Percentiles rank a stretch among this genome's conserved stretches.
phyloP scores from a whole-genome alignment of 2,113 vertebrate species.

The Holacanthus passer region DNA sequence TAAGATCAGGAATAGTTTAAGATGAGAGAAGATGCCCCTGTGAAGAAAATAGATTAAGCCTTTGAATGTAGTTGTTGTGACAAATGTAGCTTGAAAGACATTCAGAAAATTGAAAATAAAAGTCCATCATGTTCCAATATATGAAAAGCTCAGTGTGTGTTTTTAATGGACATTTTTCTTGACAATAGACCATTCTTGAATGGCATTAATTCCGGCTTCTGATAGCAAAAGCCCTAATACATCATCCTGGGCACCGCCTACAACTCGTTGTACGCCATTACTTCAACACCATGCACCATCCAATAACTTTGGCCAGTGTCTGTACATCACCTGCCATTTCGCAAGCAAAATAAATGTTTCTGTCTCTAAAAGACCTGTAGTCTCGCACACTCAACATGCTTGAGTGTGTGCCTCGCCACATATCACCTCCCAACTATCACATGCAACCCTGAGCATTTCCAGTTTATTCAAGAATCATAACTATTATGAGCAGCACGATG shows the following conservation, averaged over 20 bases:
- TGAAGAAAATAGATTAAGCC: not conserved
- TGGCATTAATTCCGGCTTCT: not conserved
- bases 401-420: not conserved
- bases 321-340: not conserved
- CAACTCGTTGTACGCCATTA: not conserved
- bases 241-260: not conserved
- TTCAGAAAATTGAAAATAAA: not conserved
- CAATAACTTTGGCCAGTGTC: not conserved
- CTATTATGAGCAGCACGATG: no score
- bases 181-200: not conserved
- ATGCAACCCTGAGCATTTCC: not conserved
- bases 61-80: not conserved
- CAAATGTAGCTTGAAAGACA: no score
- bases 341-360: not conserved
- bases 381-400: not conserved
- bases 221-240: not conserved
- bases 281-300: not conserved
- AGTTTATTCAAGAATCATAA: no score
- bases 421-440: not conserved
- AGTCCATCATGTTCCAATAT: not conserved
- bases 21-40: not conserved
- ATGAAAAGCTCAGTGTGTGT: not conserved
- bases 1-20: not conserved
- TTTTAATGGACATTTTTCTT: not conserved
- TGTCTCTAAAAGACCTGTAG: not conserved